A percentile compares a stretch with the other conserved stretches of the same genome.
Evolutionary conservation across 2,797 vertebrate species (phyloP).

Genomic region (Clarias pachynema): DNA sequence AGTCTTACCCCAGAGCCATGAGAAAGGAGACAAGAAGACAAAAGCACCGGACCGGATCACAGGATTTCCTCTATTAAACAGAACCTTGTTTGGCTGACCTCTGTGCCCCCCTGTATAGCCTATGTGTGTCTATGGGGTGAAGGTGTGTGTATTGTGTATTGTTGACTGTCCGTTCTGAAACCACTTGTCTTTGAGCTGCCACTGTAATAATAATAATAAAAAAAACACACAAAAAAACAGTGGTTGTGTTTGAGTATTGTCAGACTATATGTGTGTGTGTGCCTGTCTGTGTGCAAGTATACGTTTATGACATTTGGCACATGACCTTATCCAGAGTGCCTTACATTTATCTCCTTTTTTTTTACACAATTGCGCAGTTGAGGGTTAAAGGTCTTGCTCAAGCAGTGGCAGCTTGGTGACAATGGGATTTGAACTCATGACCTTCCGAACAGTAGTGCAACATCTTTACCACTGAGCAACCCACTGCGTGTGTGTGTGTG

Average conservation of each 20-base stretch:
- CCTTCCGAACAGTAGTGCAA: too few species aligned
- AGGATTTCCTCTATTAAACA: slow-evolving; percentile 49
- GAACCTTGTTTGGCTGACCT: slow-evolving; percentile 47
- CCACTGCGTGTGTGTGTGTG: not conserved
- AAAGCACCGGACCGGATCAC: slow-evolving; percentile 40
- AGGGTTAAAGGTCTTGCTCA: too few species aligned
- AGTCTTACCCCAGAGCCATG: slow-evolving; percentile 1
- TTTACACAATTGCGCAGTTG: too few species aligned
- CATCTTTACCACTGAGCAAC: too few species aligned
- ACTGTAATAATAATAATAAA: not conserved
- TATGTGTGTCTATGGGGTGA: not conserved
- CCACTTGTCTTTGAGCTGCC: slow-evolving; percentile 29
- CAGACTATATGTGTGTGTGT: slow-evolving; percentile 9
- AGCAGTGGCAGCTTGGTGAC: too few species aligned
- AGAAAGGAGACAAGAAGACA: slow-evolving; percentile 26
- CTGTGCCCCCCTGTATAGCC: not conserved
- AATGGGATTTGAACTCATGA: too few species aligned
- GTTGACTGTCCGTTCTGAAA: not conserved
- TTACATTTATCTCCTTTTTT: too few species aligned
- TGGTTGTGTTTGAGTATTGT: slow-evolving; percentile 44
- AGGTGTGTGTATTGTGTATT: slow-evolving; percentile 8
- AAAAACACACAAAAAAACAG: slow-evolving; percentile 15
- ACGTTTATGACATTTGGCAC: slow-evolving; percentile 6
- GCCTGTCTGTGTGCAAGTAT: not conserved
- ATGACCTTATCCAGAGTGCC: too few species aligned